Base-by-base conservation (phyloP, 35 echinoderm and acorn worm genomes). In the Ptychodera flava region DNA sequence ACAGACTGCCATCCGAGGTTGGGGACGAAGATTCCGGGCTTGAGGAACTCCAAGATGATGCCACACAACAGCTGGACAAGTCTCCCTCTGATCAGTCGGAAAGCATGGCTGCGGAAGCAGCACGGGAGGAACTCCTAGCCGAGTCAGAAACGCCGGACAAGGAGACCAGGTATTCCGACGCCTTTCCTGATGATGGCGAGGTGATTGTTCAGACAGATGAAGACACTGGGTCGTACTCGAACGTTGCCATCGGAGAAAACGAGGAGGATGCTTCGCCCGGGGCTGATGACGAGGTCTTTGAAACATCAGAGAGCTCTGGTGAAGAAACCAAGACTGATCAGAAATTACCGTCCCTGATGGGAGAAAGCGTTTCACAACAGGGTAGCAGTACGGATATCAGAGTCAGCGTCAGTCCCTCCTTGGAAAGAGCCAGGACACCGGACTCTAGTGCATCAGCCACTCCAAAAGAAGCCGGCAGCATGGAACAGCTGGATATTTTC, bases 231-330 rank as follows among this genome's bases (percentile, higher is more conserved):
- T 64, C 45, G 45, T 94, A 94, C 36, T 90, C 92, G 1, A 94
- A 94, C 77, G 79, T 94, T 30, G 92, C 38, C 1, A 94, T 94
- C 36, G 92, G 92, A 53, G 89, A 90, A 28, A 80, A 81, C 29
- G 92, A 90, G 30, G 90, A 87, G 2, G 89, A 94, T 34, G 38
- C 85, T 12, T 31, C 35, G 1, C 82, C 34, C 16, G 79, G 78
- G 28, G 83, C 81, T 28, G 92, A 83, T 30, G 79, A 79, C 31
- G 75, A 52, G 2, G 89, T 30, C 30, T 28, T 16, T 36, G 82
- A 1, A 15, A 36, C 82, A 37, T 36, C 33, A 12, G 80, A 81
- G 80, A 81, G 80, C 15, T 34, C 22, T 1, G 2, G 31, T 81
- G 82, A 35, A 37, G 82, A 83, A 64, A 22, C 6, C 45, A 64